phyloP scores from a whole-genome alignment of 2,888 invertebrate species.

The Drosophila cyrtoloma region DNA sequence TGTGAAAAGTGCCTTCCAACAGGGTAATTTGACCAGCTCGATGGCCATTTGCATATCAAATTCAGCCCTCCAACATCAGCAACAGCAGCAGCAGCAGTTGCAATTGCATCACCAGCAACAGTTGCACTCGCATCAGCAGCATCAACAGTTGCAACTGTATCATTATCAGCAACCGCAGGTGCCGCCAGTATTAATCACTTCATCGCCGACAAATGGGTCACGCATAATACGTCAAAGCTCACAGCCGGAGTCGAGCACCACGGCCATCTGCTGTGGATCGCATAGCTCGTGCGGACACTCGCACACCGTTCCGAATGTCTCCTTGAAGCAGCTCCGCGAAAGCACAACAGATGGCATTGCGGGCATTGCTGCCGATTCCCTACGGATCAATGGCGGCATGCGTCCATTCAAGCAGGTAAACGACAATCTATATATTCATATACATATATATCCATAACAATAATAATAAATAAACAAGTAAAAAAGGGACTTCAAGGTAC shows the following conservation, averaged over 20 bases:
- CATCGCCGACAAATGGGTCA: slow-evolving; percentile 88
- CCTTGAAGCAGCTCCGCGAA: slow-evolving; percentile 92
- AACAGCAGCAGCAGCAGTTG: slow-evolving; percentile 73
- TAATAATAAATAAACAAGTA: neutral
- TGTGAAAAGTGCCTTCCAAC: slow-evolving; percentile 89
- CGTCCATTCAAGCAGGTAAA: slow-evolving; percentile 97
- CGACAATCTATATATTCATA: slow-evolving; percentile 28
- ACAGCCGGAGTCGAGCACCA: slow-evolving; percentile 85
- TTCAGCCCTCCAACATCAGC: slow-evolving; percentile 77
- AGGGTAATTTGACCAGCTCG: slow-evolving; percentile 84
- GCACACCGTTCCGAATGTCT: slow-evolving; percentile 91
- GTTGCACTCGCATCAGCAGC: slow-evolving; percentile 82
- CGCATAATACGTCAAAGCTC: slow-evolving; percentile 91
- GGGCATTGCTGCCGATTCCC: slow-evolving; percentile 97
- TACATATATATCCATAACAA: neutral
- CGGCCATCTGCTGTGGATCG: slow-evolving; percentile 86
- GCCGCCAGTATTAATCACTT: slow-evolving; percentile 91
- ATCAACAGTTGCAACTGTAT: slow-evolving; percentile 75
- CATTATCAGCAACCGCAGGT: slow-evolving; percentile 83
- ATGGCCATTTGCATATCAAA: slow-evolving; percentile 79
- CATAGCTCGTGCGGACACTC: slow-evolving; percentile 88
- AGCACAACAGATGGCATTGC: slow-evolving; percentile 95
- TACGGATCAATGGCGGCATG: slow-evolving; percentile 98
- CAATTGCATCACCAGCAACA: slow-evolving; percentile 84
- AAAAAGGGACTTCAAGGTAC: neutral